Conservation (phyloP, 1,140 invertebrate genomes). For the Lamellibrachia luymesi region DNA sequence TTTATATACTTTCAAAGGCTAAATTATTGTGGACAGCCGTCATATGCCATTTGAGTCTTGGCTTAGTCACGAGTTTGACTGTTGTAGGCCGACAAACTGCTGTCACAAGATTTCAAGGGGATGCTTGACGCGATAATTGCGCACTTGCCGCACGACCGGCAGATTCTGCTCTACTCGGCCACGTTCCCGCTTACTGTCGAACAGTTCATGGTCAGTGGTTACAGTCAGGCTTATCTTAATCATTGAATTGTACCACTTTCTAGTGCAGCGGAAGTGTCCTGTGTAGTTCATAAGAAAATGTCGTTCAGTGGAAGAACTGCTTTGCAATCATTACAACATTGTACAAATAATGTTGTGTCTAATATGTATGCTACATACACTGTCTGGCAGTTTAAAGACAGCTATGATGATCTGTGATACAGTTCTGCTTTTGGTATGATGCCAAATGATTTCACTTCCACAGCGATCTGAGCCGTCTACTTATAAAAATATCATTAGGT, state of each 20-base stretch:
- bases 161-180: constrained; percentile 97
- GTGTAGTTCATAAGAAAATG: too few species aligned
- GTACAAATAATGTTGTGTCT: not conserved
- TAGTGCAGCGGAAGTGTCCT: not conserved
- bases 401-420: too few species aligned
- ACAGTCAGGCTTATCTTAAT: too few species aligned
- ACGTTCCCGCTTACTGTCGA: constrained; percentile 99
- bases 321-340: too few species aligned
- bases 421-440: too few species aligned
- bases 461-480: too few species aligned
- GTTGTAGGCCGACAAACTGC: constrained; percentile 86
- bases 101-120: constrained; percentile 98
- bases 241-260: not conserved
- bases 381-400: not conserved
- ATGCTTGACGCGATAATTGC: constrained; percentile 96
- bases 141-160: constrained; percentile 89
- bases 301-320: too few species aligned
- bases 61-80: constrained; percentile 31
- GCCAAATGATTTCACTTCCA: too few species aligned
- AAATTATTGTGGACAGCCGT: too few species aligned
- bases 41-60: too few species aligned
- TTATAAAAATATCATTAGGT: too few species aligned
- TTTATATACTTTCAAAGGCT: too few species aligned
- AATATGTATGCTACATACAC: not conserved
- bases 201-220: constrained; percentile 83